Evolutionary conservation across 2,888 invertebrate genomes (phyloP).

Genomic region (Eupithecia subumbrata): DNA sequence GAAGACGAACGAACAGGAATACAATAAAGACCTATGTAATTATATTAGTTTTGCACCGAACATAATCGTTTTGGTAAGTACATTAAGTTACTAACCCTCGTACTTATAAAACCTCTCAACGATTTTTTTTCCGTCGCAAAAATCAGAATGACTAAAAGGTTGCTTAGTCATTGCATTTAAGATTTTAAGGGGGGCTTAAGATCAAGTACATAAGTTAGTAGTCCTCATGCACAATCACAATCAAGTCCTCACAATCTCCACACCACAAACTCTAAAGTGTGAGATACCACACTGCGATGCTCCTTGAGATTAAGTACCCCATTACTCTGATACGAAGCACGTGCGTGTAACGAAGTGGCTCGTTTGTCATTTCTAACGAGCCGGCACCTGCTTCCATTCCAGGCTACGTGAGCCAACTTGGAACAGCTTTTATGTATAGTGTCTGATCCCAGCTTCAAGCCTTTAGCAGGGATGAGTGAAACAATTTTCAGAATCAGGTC

Average conservation of each 20-base stretch:
- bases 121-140: no score
- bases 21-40: no score
- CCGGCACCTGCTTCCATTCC: conserved; percentile 26
- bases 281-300: conserved; percentile 7
- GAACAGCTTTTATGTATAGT: conserved; percentile 9
- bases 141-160: no score
- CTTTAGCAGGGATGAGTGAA: not conserved
- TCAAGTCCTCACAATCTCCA: not conserved
- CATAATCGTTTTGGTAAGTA: no score
- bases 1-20: no score
- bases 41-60: no score
- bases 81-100: no score
- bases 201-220: not conserved
- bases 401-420: conserved; percentile 17
- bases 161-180: no score
- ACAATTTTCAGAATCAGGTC: not conserved
- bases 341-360: conserved; percentile 16
- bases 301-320: conserved; percentile 20
- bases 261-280: conserved; percentile 3
- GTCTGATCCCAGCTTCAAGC: not conserved
- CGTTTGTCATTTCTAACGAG: conserved; percentile 20
- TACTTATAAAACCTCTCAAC: no score
- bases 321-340: conserved; percentile 20
- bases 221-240: conserved; percentile 1
- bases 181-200: no score